Base-by-base conservation (phyloP, 64 coral and sea anemone species). In the Stichodactyla helianthus region DNA sequence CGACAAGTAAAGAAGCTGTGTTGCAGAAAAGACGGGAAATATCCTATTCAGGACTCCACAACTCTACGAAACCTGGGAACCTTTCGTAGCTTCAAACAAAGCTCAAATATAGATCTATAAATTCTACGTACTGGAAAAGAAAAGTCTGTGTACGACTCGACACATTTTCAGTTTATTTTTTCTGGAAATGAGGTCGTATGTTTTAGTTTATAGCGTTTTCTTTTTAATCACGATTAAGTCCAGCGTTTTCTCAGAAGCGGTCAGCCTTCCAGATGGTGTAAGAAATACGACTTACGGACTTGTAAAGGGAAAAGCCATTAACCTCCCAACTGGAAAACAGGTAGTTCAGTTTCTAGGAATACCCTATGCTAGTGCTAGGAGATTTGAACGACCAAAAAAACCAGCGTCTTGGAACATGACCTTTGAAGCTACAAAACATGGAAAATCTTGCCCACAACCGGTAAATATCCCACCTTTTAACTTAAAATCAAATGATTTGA, bases 341-440 rank as follows among this genome's bases (percentile, higher is more conserved):
- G 67, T 85, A 9, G 63, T 79, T 25, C 55, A 55, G 19, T 91
- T 85, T 52, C 52, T 91, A 16, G 89, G 89, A 44, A 91, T 91
- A 20, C 89, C 89, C 6, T 91, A 78, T 60, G 89, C 83, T 22
- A 59, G 15, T 61, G 70, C 89, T 7, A 28, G 26, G 12, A 68
- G 89, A 10, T 91, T 91, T 25, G 83, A 91, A 51, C 57, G 61
- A 14, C 89, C 89, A 14, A 68, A 60, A 20, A 26, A 65, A 53
- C 89, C 83, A 13, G 7, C 7, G 17, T 23, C 50, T 31, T 79
- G 83, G 83, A 86, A 31, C 15, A 19, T 62, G 22, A 63, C 55
- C 25, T 53, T 85, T 17, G 64, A 86, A 4, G 84, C 83, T 26
- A 91, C 80, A 55, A 62, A 79, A 27, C 78, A 50, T 11, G 82